Percentiles rank a stretch among this genome's conserved stretches.
Conservation (phyloP, 2,113 vertebrate genomes). For the Ptilorrhoa leucosticta region DNA sequence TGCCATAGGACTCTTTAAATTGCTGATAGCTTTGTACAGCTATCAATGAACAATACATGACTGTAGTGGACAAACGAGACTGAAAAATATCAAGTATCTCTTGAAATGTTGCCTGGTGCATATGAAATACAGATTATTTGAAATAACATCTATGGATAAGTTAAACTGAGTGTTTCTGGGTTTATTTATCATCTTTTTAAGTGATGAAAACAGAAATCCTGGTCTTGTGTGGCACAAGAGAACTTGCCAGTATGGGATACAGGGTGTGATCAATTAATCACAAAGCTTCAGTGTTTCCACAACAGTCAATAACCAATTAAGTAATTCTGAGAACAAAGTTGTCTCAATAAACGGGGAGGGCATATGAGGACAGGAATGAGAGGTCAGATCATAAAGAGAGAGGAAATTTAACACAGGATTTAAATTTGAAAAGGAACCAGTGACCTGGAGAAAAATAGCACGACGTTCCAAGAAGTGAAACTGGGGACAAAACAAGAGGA, state of each 20-base stretch:
- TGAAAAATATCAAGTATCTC: background rate
- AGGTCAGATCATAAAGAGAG: background rate
- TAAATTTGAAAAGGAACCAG: background rate
- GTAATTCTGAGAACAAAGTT: background rate
- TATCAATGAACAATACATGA: background rate
- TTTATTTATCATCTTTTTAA: background rate
- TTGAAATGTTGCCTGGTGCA: background rate
- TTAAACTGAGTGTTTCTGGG: background rate
- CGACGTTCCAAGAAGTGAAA: background rate
- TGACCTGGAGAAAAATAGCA: background rate
- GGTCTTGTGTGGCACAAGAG: background rate
- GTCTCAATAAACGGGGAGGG: background rate
- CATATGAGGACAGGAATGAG: background rate
- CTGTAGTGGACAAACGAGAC: background rate
- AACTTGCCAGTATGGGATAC: background rate
- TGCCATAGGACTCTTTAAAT: background rate
- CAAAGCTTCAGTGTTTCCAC: background rate
- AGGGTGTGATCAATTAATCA: background rate
- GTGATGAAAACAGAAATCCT: background rate
- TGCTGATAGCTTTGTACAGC: background rate
- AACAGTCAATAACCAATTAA: conserved; percentile 35
- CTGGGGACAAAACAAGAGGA: background rate
- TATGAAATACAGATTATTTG: background rate
- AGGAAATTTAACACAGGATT: background rate
- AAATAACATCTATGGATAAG: background rate